phyloP scores from a whole-genome alignment of 2,113 vertebrate species.

The Lonchura striata region DNA sequence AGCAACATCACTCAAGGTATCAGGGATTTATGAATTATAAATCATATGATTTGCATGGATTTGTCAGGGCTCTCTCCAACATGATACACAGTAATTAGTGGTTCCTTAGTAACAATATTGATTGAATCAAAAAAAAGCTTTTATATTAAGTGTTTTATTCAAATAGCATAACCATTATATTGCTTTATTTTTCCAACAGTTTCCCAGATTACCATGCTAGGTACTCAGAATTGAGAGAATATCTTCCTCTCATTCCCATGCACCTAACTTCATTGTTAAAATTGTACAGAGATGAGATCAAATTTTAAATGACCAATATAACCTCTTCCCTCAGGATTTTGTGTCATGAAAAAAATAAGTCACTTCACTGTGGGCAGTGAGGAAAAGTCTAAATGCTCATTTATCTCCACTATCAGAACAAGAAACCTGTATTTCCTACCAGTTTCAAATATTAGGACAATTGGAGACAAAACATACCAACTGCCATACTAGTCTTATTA shows the following conservation, averaged over 20 bases:
- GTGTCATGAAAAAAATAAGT: background rate
- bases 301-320: background rate
- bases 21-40: constrained; percentile 42
- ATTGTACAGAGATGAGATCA: background rate
- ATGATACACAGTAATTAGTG: constrained; percentile 15
- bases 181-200: background rate
- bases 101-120: constrained; percentile 40
- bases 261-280: background rate
- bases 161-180: background rate
- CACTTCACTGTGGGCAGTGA: background rate
- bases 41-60: constrained; percentile 46
- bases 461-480: background rate
- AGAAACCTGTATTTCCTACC: background rate
- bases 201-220: background rate
- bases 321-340: background rate
- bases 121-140: background rate
- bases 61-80: background rate
- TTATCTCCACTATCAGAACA: background rate
- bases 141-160: background rate
- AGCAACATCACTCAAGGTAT: background rate
- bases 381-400: background rate
- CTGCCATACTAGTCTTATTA: background rate
- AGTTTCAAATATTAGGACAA: background rate
- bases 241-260: background rate
- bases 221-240: background rate